These are phyloP conservation scores for Neodontobutis hainanensis DNA, from an alignment of 2,113 vertebrate genomes.

Conservation along the genomic window DNA sequence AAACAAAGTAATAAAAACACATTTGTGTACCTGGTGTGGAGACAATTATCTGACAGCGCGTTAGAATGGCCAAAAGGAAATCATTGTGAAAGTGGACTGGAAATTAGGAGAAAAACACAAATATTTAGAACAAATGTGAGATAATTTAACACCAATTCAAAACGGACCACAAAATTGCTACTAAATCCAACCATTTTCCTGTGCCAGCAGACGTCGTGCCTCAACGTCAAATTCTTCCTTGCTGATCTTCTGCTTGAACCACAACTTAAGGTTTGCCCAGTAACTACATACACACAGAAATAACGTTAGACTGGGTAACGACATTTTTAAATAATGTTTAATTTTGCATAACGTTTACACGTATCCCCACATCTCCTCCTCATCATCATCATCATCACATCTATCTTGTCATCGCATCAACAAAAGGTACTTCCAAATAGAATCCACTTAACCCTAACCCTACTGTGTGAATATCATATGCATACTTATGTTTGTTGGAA, in stretches of 20 bases:
- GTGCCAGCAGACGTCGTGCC: slow-evolving; percentile 90
- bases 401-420: too few species aligned
- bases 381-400: too few species aligned
- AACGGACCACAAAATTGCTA: background rate
- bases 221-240: slow-evolving; percentile 98
- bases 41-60: slow-evolving; percentile 95
- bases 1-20: background rate
- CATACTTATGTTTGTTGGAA: too few species aligned
- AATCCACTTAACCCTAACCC: too few species aligned
- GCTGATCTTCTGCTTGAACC: slow-evolving; percentile 99
- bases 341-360: too few species aligned
- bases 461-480: too few species aligned
- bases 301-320: background rate
- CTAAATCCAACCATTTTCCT: slow-evolving; percentile 86
- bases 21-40: slow-evolving; percentile 89
- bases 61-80: slow-evolving; percentile 96
- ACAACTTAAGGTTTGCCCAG: slow-evolving; percentile 97
- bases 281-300: slow-evolving; percentile 79
- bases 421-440: too few species aligned
- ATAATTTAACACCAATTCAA: background rate
- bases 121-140: background rate
- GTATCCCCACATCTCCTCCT: too few species aligned
- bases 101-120: slow-evolving; percentile 7
- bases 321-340: too few species aligned
- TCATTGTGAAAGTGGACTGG: slow-evolving; percentile 97